Evolutionary conservation across 2,113 vertebrate species (phyloP).

Genomic region (Cyprinodon brontotheroides): DNA sequence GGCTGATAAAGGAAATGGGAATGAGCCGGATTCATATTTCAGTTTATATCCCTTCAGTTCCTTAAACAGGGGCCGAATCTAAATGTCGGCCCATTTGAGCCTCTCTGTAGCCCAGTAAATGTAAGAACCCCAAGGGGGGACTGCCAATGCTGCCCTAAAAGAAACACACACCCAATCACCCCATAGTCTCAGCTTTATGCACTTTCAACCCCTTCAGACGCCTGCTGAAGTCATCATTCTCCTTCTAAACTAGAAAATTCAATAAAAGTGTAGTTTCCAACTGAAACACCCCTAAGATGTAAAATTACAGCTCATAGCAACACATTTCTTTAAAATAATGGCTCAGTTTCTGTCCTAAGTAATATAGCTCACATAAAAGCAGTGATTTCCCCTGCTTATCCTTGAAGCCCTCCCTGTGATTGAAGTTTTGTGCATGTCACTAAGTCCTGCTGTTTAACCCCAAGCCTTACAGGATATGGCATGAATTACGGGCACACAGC

Average conservation of each 20-base stretch:
- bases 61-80: conserved; percentile 40
- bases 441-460: conserved; percentile 53
- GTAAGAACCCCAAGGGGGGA: conserved; percentile 38
- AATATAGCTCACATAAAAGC: conserved; percentile 30
- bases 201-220: background rate
- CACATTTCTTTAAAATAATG: conserved; percentile 30
- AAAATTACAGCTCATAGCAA: conserved; percentile 5
- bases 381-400: conserved; percentile 31
- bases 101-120: conserved; percentile 52
- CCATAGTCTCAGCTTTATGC: conserved; percentile 23
- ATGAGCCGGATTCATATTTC: conserved; percentile 65
- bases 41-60: conserved; percentile 69
- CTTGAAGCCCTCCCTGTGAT: conserved; percentile 44
- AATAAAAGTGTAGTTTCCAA: conserved; percentile 23
- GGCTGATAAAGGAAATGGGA: conserved; percentile 60
- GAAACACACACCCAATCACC: conserved; percentile 42
- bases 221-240: conserved; percentile 1
- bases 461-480: conserved; percentile 55
- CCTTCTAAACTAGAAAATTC: conserved; percentile 11
- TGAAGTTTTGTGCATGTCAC: conserved; percentile 51
- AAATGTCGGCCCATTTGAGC: conserved; percentile 38
- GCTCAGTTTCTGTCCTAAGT: conserved; percentile 35
- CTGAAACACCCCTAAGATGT: conserved; percentile 15
- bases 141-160: conserved; percentile 33
- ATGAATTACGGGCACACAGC: conserved; percentile 55